phyloP scores from a whole-genome alignment of 2,797 vertebrate genomes.

The Karalla daura region DNA sequence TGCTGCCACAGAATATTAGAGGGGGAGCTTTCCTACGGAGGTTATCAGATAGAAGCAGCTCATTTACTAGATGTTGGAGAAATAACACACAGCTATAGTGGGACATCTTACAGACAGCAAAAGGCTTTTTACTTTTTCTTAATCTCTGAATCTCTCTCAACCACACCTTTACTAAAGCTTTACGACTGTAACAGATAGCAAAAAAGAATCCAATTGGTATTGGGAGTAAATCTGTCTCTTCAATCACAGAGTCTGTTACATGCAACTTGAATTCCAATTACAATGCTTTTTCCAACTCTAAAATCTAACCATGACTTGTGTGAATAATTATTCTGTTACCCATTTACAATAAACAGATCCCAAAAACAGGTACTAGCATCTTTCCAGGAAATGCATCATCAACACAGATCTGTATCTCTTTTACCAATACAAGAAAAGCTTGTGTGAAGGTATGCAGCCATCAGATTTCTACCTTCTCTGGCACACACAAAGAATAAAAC shows the following conservation, averaged over 20 bases:
- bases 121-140: background rate
- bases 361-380: background rate
- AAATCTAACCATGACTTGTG: background rate
- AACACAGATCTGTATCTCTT: background rate
- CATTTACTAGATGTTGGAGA: constrained; percentile 18
- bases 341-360: background rate
- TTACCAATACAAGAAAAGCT: background rate
- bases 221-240: constrained; percentile 1
- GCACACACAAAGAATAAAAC: background rate
- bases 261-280: background rate
- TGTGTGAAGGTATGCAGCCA: background rate
- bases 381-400: background rate
- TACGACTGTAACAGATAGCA: background rate
- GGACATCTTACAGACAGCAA: background rate
- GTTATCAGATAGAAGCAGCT: too few species aligned
- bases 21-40: too few species aligned
- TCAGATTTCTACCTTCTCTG: background rate
- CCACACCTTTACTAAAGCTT: constrained; percentile 9
- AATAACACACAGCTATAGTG: background rate
- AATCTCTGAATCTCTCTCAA: constrained; percentile 2
- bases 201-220: constrained; percentile 11
- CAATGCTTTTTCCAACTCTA: background rate
- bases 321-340: background rate
- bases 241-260: background rate
- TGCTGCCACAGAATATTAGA: background rate